Base-by-base conservation (phyloP, 2,888 invertebrate genomes). In the Auanema freiburgensis region DNA sequence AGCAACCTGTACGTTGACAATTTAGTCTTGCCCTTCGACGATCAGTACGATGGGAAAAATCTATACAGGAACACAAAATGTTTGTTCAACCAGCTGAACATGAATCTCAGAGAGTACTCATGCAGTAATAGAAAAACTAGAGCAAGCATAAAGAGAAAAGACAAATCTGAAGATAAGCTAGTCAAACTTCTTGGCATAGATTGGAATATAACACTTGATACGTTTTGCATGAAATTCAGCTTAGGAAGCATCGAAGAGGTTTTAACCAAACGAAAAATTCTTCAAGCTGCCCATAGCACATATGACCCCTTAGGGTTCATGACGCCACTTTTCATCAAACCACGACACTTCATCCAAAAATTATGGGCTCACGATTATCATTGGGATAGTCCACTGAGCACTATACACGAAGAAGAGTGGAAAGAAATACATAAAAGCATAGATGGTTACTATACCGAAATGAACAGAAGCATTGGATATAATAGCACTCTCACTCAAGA, bases 361-460 rank as follows among this genome's bases (percentile, higher is more conserved):
- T 10, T 46, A 46, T 46, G 46, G 46, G 46, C 16, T 16, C 16
- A 46, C 16, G 46, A 46, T 5, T 46, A 46, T 10, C 16, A 21
- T 46, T 46, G 46, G 46, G 46, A 46, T 10, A 16, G 21, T 16
- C 46, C 46, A 18, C 46, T 46, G 3, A 46, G 10, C 10, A 0
- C 14, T 5, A 1, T 11, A 11, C 42, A 52, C 11, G 24, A 52
- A 42, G 10, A 18, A 14, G 40, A 62, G 6, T 33, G 57, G 2
- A 59, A 58, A 43, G 21, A 52, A 12, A 42, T 58, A 14, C 62
- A 62, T 42, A 23, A n/a, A 21, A 6, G 40, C n/a, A 44, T 51
- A 44, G 2, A 40, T 11, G 55, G 66, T 58, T 16, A 46, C 46
- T 5, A 46, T 5, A 6, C 10, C 3, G 4, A 16, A 18, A n/a